These are phyloP conservation scores for Coleophora deauratella DNA, from an alignment of 2,888 invertebrate genomes.

Conservation along the genomic window DNA sequence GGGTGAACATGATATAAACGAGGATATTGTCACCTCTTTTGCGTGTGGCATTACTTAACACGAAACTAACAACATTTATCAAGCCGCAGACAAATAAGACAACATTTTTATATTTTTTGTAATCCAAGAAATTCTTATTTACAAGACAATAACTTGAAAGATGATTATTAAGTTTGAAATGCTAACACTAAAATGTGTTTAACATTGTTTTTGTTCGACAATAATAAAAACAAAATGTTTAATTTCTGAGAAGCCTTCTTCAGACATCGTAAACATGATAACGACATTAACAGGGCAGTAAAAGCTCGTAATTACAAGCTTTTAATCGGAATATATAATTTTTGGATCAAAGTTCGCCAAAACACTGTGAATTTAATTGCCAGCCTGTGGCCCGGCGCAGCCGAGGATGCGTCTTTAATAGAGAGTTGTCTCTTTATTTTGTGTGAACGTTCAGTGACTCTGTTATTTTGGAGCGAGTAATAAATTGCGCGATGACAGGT, in stretches of 20 bases:
- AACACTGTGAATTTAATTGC: slow-evolving; percentile 43
- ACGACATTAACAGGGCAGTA: slow-evolving; percentile 26
- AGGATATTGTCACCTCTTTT: slow-evolving; percentile 45
- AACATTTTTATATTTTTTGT: slow-evolving; percentile 38
- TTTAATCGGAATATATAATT: slow-evolving; percentile 17
- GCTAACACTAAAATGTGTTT: too few species aligned
- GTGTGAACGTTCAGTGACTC: slow-evolving; percentile 56
- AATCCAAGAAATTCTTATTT: slow-evolving; percentile 16
- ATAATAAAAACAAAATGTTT: too few species aligned
- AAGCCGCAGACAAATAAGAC: slow-evolving; percentile 44
- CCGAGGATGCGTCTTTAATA: slow-evolving; percentile 65
- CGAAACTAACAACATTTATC: slow-evolving; percentile 42
- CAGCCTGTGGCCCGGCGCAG: slow-evolving; percentile 46
- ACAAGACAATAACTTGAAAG: slow-evolving; percentile 9
- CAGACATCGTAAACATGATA: slow-evolving; percentile 27
- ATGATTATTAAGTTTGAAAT: too few species aligned
- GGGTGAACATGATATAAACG: slow-evolving; percentile 36
- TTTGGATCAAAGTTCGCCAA: slow-evolving; percentile 8
- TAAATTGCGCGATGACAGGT: slow-evolving; percentile 74
- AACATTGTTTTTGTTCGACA: too few species aligned
- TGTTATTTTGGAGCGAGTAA: slow-evolving; percentile 72
- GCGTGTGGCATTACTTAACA: slow-evolving; percentile 37
- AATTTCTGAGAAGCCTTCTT: slow-evolving; percentile 17
- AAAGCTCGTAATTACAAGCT: slow-evolving; percentile 20
- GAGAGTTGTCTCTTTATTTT: slow-evolving; percentile 68